Percentiles rank a stretch among this genome's conserved stretches.
Conservation (phyloP, 2,888 invertebrate genomes). For the Tipula helvola region DNA sequence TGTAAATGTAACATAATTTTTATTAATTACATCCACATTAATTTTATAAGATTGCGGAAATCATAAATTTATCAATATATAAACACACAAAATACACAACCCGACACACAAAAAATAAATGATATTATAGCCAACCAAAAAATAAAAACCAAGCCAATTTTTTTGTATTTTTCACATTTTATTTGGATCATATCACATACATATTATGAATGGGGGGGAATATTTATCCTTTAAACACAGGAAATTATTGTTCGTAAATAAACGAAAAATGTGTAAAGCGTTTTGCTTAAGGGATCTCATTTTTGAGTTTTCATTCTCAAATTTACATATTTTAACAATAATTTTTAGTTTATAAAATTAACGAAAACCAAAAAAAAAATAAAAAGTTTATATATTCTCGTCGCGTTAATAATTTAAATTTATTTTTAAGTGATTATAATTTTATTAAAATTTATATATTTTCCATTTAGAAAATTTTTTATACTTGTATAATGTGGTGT, state of each 20-base stretch:
- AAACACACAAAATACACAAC: too few relatives aligned
- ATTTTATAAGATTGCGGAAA: neutral
- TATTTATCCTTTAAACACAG: neutral
- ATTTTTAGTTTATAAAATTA: neutral
- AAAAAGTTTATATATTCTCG: neutral
- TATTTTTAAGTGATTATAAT: conserved; percentile 1
- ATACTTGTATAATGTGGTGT: neutral
- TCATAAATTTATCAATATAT: neutral
- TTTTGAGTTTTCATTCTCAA: neutral
- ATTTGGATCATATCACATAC: neutral
- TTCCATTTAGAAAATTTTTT: neutral
- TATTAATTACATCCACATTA: neutral
- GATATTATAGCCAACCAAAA: neutral
- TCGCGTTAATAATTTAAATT: neutral
- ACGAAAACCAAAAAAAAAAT: neutral
- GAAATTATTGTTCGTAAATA: neutral
- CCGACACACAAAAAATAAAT: neutral
- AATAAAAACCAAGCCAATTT: neutral
- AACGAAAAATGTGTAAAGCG: neutral
- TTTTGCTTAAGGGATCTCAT: neutral
- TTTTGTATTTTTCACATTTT: neutral
- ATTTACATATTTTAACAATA: neutral
- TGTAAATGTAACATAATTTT: neutral
- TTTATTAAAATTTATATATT: neutral
- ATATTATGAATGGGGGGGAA: neutral